Evolutionary conservation across 1,140 invertebrate genomes (phyloP).

Genomic region (Oryctes rhinoceros): DNA sequence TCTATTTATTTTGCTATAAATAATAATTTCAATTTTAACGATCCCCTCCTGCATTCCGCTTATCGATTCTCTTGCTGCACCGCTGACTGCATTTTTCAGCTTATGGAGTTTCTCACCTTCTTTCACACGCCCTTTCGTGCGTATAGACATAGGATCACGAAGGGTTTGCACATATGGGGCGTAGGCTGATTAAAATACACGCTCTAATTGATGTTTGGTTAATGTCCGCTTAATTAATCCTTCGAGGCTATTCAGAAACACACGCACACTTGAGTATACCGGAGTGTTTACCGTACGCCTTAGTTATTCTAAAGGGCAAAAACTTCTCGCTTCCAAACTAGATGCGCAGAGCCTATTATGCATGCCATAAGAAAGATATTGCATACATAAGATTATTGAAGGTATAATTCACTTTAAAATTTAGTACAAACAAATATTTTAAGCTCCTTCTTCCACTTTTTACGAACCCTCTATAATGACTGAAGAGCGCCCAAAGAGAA

Average conservation of each 20-base stretch:
- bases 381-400: too few species aligned
- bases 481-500: too few species aligned
- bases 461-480: too few species aligned
- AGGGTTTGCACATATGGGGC: constrained; percentile 11
- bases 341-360: too few species aligned
- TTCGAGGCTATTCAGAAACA: constrained; percentile 11
- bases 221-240: constrained; percentile 36
- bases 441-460: too few species aligned
- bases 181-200: constrained; percentile 34
- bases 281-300: background rate
- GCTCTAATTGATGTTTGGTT: constrained; percentile 36
- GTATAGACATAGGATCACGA: constrained; percentile 27
- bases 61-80: constrained; percentile 17
- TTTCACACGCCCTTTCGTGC: constrained; percentile 24
- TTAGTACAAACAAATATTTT: too few species aligned
- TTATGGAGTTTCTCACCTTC: background rate
- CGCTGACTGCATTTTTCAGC: constrained; percentile 22
- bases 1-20: background rate
- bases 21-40: background rate
- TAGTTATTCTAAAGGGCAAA: background rate
- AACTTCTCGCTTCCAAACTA: background rate
- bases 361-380: too few species aligned
- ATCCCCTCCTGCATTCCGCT: background rate
- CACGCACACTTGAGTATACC: background rate
- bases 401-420: too few species aligned